These are phyloP conservation scores for Acridotheres tristis DNA, from an alignment of 2,797 vertebrate species.

Conservation along the genomic window DNA sequence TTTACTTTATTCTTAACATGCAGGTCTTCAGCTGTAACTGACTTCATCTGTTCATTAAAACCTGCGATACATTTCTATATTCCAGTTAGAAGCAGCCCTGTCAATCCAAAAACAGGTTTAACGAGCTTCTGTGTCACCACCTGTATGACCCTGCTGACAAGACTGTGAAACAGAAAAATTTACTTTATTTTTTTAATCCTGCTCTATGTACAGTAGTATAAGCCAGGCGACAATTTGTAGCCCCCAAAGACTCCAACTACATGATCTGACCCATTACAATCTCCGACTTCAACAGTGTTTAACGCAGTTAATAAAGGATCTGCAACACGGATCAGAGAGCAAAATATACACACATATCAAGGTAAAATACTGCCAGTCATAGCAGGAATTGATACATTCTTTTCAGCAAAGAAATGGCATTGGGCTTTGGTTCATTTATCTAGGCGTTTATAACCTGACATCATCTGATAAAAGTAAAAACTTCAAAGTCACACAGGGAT, in stretches of 20 bases:
- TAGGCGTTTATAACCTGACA: background rate
- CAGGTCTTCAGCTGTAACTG: background rate
- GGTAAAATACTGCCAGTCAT: background rate
- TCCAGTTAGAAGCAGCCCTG: background rate
- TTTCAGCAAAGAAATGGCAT: background rate
- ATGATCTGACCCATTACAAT: background rate
- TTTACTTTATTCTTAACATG: background rate
- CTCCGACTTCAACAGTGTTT: background rate
- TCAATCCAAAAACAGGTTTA: background rate
- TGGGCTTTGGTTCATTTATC: background rate
- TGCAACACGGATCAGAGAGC: background rate
- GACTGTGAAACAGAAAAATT: background rate
- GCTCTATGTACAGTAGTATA: background rate
- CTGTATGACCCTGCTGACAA: background rate
- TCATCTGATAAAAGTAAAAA: conserved; percentile 25
- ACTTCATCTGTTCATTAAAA: background rate
- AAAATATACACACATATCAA: background rate
- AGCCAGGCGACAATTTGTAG: background rate
- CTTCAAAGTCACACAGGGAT: background rate
- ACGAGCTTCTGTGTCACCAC: background rate
- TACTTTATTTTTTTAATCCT: background rate
- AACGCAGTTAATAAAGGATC: background rate
- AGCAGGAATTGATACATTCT: background rate
- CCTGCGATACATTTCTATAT: background rate
- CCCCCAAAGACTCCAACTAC: background rate